Evolutionary conservation across 2,797 vertebrate species (phyloP), one percentile per base, ranked within the genome.

Genomic region (Anguilla anguilla): DNA sequence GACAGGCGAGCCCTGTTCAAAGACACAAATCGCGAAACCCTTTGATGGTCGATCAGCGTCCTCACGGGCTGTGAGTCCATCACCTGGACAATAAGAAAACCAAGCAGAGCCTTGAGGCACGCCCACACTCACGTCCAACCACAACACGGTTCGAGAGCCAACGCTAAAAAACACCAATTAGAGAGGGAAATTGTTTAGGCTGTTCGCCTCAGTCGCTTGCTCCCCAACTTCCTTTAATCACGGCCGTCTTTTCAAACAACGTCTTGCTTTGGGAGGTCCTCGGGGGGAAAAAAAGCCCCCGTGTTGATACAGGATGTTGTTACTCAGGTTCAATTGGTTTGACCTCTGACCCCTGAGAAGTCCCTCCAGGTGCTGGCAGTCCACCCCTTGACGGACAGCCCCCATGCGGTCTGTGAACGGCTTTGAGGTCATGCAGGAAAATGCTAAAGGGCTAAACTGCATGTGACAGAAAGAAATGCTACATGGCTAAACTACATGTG

Each of bases 361-460:
- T 95, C 91, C 94, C 95, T 96, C 95, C 96, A 96, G 96, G 96
- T 96, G 96, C 93, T 84, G 69, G 90, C 90, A 91, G 94, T 96
- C 94, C 88, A 87, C 91, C 91, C 43, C 43, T 2, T 81, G 77
- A 81, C 77, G 49, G 77, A 81, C 77, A 25, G 39, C 77, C 39
- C 43, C 39, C 77, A 81, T 49, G 43, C 9, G 39, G 39, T 46
- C 77, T 81, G 22, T 46, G 39, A 46, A 22, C n/a, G 43, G 77
- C 17, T 49, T 43, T 81, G 77, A 49, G 22, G 77, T 13, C 39
- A 46, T 7, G 9, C 15, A 49, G 15, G 22, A 81, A 43, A 43
- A 6, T 35, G 35, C 35, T 35, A 35, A 35, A 35, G 35, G 35
- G 35, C 35, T 35, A 1, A 22, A 11, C 79, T 25, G 1, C 22